These are phyloP conservation scores for Lamprologus ornatipinnis DNA, from an alignment of 2,113 vertebrate species.

Conservation along the genomic window DNA sequence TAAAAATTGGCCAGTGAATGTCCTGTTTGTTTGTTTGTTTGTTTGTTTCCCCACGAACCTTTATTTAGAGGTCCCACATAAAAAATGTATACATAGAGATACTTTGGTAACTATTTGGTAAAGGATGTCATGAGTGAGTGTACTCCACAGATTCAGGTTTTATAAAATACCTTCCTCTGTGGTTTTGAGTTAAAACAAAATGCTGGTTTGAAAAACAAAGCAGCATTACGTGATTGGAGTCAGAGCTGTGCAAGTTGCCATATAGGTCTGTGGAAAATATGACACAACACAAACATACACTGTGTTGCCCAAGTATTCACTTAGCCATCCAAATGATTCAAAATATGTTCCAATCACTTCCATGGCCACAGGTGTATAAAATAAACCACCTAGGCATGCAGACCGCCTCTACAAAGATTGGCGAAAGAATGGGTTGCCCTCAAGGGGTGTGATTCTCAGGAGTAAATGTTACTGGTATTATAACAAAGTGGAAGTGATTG, in stretches of 20 bases:
- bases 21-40: neutral
- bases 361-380: neutral
- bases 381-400: neutral
- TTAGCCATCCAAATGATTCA: neutral
- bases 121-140: neutral
- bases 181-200: neutral
- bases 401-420: neutral
- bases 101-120: neutral
- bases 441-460: neutral
- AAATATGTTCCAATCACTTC: neutral
- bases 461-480: neutral
- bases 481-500: neutral
- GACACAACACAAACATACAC: neutral
- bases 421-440: neutral
- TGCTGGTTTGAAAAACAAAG: neutral
- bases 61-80: neutral
- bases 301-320: neutral
- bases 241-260: neutral
- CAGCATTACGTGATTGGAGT: neutral
- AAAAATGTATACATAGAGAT: neutral
- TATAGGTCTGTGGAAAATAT: neutral
- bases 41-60: neutral
- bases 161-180: neutral
- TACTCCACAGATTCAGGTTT: neutral
- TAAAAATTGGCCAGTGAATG: neutral